Evolutionary conservation across 1,140 invertebrate species (phyloP).

Genomic region (Diuraphis noxia): DNA sequence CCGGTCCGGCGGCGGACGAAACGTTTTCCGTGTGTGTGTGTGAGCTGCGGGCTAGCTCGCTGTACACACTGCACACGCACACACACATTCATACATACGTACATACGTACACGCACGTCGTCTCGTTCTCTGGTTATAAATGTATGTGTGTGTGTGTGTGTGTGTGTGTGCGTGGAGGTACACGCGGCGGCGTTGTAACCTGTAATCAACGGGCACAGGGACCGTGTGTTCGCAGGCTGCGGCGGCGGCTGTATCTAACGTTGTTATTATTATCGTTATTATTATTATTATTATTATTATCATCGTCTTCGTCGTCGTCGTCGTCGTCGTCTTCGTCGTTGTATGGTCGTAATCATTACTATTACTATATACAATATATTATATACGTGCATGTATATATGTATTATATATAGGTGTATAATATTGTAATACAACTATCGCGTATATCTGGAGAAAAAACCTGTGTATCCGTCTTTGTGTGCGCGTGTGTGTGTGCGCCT

Average conservation of each 20-base stretch:
- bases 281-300: constrained; percentile 23
- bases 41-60: background rate
- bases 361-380: too few species aligned
- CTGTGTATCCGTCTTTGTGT: background rate
- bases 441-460: background rate
- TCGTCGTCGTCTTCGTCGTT: background rate
- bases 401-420: background rate
- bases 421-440: background rate
- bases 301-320: background rate
- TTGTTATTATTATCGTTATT: constrained; percentile 25
- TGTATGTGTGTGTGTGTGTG: background rate
- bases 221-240: background rate
- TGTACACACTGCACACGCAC: background rate
- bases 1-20: background rate
- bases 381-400: background rate
- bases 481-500: background rate
- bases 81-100: background rate
- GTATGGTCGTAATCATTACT: background rate
- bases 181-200: constrained; percentile 15
- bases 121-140: background rate
- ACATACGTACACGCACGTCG: background rate
- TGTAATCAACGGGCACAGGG: constrained; percentile 28
- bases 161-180: background rate
- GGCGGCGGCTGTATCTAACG: background rate
- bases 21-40: background rate